These are phyloP conservation scores for Leptopilina drosophilae DNA, from an alignment of 2,888 invertebrate species.

Conservation along the genomic window DNA sequence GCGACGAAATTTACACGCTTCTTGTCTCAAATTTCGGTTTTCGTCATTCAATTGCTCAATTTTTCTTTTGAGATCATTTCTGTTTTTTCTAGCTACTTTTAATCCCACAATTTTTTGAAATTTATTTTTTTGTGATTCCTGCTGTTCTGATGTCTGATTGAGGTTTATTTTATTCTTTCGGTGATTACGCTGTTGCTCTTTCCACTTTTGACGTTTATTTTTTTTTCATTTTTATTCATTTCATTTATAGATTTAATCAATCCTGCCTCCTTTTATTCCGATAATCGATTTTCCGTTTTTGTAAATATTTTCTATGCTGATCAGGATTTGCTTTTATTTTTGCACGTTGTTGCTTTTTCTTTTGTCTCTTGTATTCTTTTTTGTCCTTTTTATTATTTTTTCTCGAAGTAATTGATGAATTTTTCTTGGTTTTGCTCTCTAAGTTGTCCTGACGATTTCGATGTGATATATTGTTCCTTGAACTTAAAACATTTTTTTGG, in stretches of 20 bases:
- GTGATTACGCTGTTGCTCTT: neutral
- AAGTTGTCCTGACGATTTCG: neutral
- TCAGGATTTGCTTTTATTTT: neutral
- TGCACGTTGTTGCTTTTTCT: constrained; percentile 12
- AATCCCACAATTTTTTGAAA: constrained; percentile 11
- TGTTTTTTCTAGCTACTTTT: constrained; percentile 15
- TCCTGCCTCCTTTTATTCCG: neutral
- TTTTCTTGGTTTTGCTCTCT: neutral
- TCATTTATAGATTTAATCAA: constrained; percentile 6
- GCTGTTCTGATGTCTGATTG: neutral
- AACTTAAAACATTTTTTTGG: constrained; percentile 5
- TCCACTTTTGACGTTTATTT: neutral
- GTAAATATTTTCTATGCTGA: constrained; percentile 9
- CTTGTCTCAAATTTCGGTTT: neutral
- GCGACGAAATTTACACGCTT: neutral
- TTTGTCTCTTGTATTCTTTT: constrained; percentile 6
- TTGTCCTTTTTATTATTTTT: constrained; percentile 11
- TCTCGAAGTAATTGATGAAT: constrained; percentile 6
- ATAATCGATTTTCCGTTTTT: constrained; percentile 23
- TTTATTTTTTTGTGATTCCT: neutral
- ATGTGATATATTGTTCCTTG: constrained; percentile 10
- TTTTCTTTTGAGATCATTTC: constrained; percentile 9
- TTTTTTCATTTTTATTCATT: constrained; percentile 13
- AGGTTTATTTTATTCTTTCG: constrained; percentile 2
- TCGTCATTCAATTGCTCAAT: constrained; percentile 11